A percentile compares a stretch with the other conserved stretches of the same genome.
Evolutionary conservation across 1,140 invertebrate genomes (phyloP).

Genomic region (Drosophila sturtevanti): DNA sequence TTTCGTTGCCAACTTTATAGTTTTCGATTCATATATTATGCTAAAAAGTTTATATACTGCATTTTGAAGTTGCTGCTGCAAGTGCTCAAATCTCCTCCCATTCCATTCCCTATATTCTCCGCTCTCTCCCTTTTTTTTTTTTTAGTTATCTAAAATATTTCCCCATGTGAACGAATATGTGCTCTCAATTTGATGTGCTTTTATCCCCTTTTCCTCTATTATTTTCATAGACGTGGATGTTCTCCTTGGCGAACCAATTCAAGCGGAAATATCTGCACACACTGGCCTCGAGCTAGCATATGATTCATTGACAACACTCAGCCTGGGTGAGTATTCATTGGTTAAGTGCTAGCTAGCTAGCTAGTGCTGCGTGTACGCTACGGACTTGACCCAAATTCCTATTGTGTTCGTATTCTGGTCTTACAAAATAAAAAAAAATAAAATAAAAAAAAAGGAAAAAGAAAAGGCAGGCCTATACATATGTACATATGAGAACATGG

Average conservation of each 20-base stretch:
- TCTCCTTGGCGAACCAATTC: constrained; percentile 86
- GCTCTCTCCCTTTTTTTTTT: too few species aligned
- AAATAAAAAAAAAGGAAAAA: constrained; percentile 8
- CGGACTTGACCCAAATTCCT: constrained; percentile 66
- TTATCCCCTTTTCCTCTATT: constrained; percentile 19
- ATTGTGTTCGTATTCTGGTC: constrained; percentile 27
- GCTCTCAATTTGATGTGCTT: constrained; percentile 5
- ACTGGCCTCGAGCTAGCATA: constrained; percentile 86
- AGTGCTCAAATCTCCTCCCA: not conserved
- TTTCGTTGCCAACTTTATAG: constrained; percentile 63
- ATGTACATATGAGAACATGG: constrained; percentile 5
- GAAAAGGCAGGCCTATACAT: not conserved
- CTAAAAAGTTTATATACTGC: constrained; percentile 62
- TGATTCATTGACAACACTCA: constrained; percentile 84
- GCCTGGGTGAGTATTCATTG: constrained; percentile 83
- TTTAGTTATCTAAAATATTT: too few species aligned
- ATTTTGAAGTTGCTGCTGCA: constrained; percentile 52
- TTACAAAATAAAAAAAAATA: constrained; percentile 19
- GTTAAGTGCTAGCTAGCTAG: constrained; percentile 41
- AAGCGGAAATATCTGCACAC: constrained; percentile 85
- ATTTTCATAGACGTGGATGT: constrained; percentile 84
- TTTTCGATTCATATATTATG: constrained; percentile 59
- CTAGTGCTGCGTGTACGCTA: constrained; percentile 35
- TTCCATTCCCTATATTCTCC: not conserved
- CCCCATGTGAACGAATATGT: not conserved